Evolutionary conservation across 2,888 invertebrate genomes (phyloP).

Genomic region (Desoria tigrina): DNA sequence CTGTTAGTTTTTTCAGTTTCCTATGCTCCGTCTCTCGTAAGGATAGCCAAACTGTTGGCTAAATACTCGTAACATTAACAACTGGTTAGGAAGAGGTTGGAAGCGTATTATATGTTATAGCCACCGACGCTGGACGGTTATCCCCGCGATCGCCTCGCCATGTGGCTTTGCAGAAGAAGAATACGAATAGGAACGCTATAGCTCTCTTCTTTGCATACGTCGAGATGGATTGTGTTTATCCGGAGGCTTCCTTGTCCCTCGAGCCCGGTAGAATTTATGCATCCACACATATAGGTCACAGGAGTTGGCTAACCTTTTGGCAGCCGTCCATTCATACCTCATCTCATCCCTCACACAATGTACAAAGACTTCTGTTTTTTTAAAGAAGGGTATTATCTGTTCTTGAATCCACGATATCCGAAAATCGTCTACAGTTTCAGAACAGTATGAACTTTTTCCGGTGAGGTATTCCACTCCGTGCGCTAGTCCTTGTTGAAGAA

Average conservation of each 20-base stretch:
- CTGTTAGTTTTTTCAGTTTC: conserved; percentile 6
- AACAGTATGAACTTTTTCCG: neutral
- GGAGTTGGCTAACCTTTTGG: conserved; percentile 54
- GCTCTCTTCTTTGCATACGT: neutral
- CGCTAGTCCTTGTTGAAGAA: too few species aligned
- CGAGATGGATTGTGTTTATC: conserved; percentile 15
- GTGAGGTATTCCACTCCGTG: neutral
- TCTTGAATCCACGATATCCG: conserved; percentile 10
- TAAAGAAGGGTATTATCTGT: conserved; percentile 17
- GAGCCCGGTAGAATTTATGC: conserved; percentile 45
- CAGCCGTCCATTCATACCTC: conserved; percentile 50
- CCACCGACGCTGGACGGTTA: too few species aligned
- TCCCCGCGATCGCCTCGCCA: neutral
- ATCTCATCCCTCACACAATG: conserved; percentile 38
- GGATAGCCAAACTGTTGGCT: too few species aligned
- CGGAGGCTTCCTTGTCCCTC: conserved; percentile 15
- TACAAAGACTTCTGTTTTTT: conserved; percentile 31
- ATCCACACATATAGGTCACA: conserved; percentile 54
- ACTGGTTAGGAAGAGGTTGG: too few species aligned
- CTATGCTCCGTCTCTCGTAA: neutral
- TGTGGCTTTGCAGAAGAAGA: conserved; percentile 11
- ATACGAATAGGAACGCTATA: neutral
- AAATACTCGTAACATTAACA: too few species aligned
- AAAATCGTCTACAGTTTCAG: neutral
- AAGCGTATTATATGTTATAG: too few species aligned